These are phyloP conservation scores for Oscheius onirici DNA, from an alignment of 2,888 invertebrate species.

Conservation along the genomic window DNA sequence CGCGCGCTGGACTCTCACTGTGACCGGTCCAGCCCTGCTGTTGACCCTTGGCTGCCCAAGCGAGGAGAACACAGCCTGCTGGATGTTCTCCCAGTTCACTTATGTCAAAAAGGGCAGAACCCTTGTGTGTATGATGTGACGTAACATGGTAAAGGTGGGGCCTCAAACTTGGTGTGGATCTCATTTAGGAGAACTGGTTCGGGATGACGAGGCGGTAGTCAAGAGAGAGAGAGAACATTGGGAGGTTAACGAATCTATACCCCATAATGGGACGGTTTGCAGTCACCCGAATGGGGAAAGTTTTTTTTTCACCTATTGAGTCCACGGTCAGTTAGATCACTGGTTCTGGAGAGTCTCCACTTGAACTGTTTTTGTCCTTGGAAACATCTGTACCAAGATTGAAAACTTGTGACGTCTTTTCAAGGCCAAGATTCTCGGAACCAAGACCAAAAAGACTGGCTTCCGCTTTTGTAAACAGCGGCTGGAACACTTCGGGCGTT, in stretches of 20 bases:
- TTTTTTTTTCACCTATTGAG: not conserved
- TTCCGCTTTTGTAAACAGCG: too few relatives aligned
- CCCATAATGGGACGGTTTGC: not conserved
- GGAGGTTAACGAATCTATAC: not conserved
- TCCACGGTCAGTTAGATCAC: too few relatives aligned
- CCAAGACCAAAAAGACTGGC: too few relatives aligned
- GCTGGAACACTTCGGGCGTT: too few relatives aligned
- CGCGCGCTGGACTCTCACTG: not conserved
- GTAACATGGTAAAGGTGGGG: not conserved
- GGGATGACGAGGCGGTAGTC: not conserved
- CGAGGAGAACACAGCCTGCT: not conserved
- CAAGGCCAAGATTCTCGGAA: too few relatives aligned
- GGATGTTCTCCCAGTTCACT: not conserved
- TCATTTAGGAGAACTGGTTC: constrained; percentile 15
- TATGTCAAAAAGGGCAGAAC: not conserved
- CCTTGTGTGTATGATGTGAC: not conserved
- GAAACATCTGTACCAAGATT: too few relatives aligned
- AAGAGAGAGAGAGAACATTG: not conserved
- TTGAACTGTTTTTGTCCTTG: not conserved
- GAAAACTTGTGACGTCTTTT: too few relatives aligned
- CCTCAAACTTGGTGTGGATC: constrained; percentile 9
- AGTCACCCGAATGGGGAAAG: not conserved
- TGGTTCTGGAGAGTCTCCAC: not conserved
- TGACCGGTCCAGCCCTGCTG: not conserved
- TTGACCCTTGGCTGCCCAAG: constrained; percentile 26